A percentile compares a stretch with the other conserved stretches of the same genome.
phyloP scores from a whole-genome alignment of 2,797 vertebrate genomes.

The Myotis pilosus region DNA sequence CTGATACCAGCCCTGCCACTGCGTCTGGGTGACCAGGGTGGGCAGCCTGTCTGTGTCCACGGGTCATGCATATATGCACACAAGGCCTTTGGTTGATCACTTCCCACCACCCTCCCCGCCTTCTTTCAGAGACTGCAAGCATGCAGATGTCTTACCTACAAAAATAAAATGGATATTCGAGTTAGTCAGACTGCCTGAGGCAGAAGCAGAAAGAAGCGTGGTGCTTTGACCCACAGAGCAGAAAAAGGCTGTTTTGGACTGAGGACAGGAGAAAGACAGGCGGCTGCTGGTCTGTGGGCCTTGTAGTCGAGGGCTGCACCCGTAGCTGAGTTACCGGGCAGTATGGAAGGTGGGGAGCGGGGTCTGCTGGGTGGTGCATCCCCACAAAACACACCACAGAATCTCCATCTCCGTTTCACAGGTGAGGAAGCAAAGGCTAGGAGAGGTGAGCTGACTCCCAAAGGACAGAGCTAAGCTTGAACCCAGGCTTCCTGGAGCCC shows the following conservation, averaged over 20 bases:
- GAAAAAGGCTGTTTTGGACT: not conserved
- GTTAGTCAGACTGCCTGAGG: not conserved
- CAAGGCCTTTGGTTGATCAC: too few species aligned
- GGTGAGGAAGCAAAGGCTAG: not conserved
- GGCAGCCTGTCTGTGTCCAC: not conserved
- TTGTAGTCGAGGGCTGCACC: rapidly evolving
- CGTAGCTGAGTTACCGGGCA: rapidly evolving
- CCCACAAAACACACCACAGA: not conserved
- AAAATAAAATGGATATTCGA: not conserved
- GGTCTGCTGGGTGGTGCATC: not conserved
- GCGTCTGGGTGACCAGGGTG: not conserved
- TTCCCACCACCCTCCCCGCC: too few species aligned
- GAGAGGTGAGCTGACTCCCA: not conserved
- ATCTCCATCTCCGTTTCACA: not conserved
- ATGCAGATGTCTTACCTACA: too few species aligned
- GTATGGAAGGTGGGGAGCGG: not conserved
- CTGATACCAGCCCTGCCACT: not conserved
- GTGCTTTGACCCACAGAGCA: not conserved
- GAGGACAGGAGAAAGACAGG: not conserved
- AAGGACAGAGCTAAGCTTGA: not conserved
- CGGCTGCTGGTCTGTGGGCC: not conserved
- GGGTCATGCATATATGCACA: too few species aligned
- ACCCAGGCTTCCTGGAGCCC: not conserved
- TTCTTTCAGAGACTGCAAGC: too few species aligned
- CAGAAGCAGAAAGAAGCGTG: not conserved